Conservation (phyloP, 2,888 invertebrate genomes). For the Protonemura montana region DNA sequence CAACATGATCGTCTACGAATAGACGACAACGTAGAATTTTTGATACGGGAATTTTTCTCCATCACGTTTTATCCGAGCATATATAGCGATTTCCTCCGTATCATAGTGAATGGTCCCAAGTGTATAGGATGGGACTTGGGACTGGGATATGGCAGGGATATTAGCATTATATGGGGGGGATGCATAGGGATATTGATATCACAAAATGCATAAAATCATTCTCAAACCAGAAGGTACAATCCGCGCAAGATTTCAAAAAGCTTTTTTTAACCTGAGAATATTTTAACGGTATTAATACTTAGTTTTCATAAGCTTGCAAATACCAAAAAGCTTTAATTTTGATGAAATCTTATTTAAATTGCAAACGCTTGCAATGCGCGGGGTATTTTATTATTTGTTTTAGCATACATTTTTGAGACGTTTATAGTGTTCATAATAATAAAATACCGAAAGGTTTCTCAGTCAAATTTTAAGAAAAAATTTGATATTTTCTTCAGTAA, state of each 20-base stretch:
- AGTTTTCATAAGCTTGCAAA: too few relatives aligned
- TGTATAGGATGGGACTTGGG: slow-evolving; percentile 28
- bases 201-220: neutral
- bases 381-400: too few relatives aligned
- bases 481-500: too few relatives aligned
- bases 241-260: neutral
- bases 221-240: slow-evolving; percentile 23
- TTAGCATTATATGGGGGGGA: slow-evolving; percentile 25
- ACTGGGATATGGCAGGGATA: slow-evolving; percentile 31
- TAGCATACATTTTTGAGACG: too few relatives aligned
- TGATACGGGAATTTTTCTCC: slow-evolving; percentile 38
- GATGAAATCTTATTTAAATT: too few relatives aligned
- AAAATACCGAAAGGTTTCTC: too few relatives aligned
- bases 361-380: too few relatives aligned
- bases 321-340: too few relatives aligned
- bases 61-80: slow-evolving; percentile 38
- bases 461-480: too few relatives aligned
- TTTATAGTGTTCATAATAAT: too few relatives aligned
- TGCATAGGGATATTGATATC: neutral
- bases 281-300: too few relatives aligned
- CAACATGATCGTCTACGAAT: neutral
- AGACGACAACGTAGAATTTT: slow-evolving; percentile 26
- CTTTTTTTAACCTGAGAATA: too few relatives aligned
- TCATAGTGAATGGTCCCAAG: slow-evolving; percentile 35
- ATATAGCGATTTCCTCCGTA: slow-evolving; percentile 37